Base-by-base conservation (phyloP, 2,113 vertebrate species). In the Scartelaos histophorus region DNA sequence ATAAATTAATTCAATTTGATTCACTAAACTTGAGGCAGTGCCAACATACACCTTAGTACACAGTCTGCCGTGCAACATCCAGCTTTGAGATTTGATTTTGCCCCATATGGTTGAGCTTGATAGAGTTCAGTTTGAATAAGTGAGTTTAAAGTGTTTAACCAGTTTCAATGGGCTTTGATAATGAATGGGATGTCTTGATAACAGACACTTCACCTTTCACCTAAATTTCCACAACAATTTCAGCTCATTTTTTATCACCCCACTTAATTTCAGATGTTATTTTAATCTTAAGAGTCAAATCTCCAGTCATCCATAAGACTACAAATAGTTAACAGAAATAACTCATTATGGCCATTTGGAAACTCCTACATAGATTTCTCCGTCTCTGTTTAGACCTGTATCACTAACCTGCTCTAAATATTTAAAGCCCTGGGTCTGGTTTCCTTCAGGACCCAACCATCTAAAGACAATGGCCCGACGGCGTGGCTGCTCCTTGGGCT, bases 361-460 rank as follows among this genome's bases (percentile, higher is more conserved):
- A 62, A 34, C 58, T 13, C 25, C 17, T 34, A 9, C 24, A 17
- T 34, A 34, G 58, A 34, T 62, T 19, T 62, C 58, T 34, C 7
- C 1, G 3, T 21, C 19, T 53, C 66, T 21, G 1, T 12, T 2
- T 22, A 15, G 64, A 21, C 56, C 34, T 34, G 70, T 67, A 25
- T 65, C 19, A 54, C 45, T 35, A 62, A 51, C 22, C 43, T 5
- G 53, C 35, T 74, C 80, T 83, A 85, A 91, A 85, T 87, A 84
- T 89, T 91, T 82, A 84, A 82, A 73, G 43, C 67, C 38, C 66
- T 35, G 35, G 69, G 75, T 91, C 82, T 38, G 73, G 84, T 92
- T 91, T 74, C 90, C 73, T 71, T 16, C 24, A 24, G 51, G 5
- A 46, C 67, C 69, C 17, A 13, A 29, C 13, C 51, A 2, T 17